Percentiles rank a stretch among this genome's conserved stretches.
Conservation (phyloP, 2,888 invertebrate species). For the Disparrhopalites patrizii region DNA sequence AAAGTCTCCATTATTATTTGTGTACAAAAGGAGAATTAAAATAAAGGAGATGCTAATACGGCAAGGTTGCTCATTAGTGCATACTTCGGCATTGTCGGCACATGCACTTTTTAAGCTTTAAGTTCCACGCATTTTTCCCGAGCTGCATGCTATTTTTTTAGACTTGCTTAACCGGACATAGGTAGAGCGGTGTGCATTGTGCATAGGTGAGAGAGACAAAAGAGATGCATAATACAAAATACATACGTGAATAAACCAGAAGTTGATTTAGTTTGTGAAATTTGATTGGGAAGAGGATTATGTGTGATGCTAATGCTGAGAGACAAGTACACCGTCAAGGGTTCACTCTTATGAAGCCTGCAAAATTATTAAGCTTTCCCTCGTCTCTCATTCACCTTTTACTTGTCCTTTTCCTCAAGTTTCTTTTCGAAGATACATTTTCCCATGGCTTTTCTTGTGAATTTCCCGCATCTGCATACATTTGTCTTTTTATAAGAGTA, state of each 20-base stretch:
- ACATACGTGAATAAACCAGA: not conserved
- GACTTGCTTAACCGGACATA: not conserved
- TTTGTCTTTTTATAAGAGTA: too few species aligned
- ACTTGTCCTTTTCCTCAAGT: not conserved
- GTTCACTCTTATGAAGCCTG: too few species aligned
- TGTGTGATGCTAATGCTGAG: not conserved
- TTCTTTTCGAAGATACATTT: not conserved
- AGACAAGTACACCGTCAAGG: conserved; percentile 3
- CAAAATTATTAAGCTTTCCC: too few species aligned
- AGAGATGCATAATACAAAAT: not conserved
- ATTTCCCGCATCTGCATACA: too few species aligned
- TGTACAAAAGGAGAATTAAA: not conserved
- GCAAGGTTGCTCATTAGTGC: not conserved
- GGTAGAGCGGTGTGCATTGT: too few species aligned
- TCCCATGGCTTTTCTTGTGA: conserved; percentile 1
- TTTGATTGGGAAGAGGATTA: conserved; percentile 7
- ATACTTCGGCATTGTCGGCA: not conserved
- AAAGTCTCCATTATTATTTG: not conserved
- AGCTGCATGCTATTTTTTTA: not conserved
- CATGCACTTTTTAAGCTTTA: not conserved
- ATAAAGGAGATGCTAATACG: not conserved
- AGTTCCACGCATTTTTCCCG: too few species aligned
- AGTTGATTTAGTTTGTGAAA: conserved; percentile 5
- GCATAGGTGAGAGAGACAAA: not conserved
- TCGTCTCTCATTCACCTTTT: not conserved